Base-by-base conservation (phyloP, 2,113 vertebrate species). In the Pao palembangensis region DNA sequence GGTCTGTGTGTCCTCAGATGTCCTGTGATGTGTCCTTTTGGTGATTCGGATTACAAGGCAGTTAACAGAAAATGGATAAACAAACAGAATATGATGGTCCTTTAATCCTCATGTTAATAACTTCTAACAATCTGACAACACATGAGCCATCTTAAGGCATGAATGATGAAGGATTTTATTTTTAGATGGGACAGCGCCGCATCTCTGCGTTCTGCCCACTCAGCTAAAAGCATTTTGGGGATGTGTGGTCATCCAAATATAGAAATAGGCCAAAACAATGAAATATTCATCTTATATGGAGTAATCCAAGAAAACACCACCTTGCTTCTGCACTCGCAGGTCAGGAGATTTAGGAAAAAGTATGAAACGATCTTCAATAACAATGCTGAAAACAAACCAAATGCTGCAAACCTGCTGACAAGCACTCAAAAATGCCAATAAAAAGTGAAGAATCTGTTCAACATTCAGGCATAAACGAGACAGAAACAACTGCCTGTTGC, bases 211-310 rank as follows among this genome's bases (percentile, higher is more conserved):
- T 62, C 75, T 75, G 73, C 76, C 63, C 71, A 71, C 67, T 38
- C 34, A 38, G 1, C 34, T 38, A 38, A 38, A 38, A 38, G 34
- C 34, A 38, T 38, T 38, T 38, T 38, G 11, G 34, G 34, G 34
- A 8, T 38, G 34, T 57, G 38, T 55, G 48, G 67, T 63, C 52
- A 64, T 61, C 71, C 72, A 71, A 76, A 81, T 70, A 79, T 55
- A 76, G 70, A 75, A 48, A 61, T 50, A 59, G 65, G 56, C 25
- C 3, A 16, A 58, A 38, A 71, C 6, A 44, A 51, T 87, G 25
- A 87, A 87, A 81, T 78, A 85, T 85, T 83, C 3, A 87, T 71
- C 51, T 17, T 2, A n/a, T 55, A 46, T 23, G 48, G 55, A 51
- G 48, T 31, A 63, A 61, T 65, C 48, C 5, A 15, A 53, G 63